These are phyloP conservation scores for Festucalex cinctus DNA, from an alignment of 2,113 vertebrate genomes.

Conservation along the genomic window DNA sequence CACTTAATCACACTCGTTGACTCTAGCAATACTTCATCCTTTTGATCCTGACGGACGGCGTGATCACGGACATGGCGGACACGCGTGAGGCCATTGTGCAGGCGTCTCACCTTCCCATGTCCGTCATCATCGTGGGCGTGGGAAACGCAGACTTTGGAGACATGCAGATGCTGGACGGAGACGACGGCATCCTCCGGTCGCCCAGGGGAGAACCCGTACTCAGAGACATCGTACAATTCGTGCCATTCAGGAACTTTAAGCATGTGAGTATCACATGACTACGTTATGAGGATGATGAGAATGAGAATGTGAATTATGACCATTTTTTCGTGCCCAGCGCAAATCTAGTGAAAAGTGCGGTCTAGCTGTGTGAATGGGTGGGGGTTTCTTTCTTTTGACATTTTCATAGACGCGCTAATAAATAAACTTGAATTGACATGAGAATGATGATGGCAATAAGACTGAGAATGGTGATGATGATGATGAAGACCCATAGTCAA, in stretches of 20 bases:
- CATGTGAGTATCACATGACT: constrained; percentile 73
- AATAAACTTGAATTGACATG: no score
- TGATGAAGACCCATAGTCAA: not conserved
- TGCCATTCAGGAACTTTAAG: constrained; percentile 97
- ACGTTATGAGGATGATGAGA: not conserved
- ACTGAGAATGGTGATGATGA: not conserved
- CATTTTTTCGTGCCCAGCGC: no score
- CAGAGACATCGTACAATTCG: constrained; percentile 96
- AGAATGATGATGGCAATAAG: constrained; percentile 1
- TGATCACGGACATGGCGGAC: constrained; percentile 98
- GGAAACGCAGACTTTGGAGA: constrained; percentile 94
- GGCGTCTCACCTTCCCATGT: constrained; percentile 96
- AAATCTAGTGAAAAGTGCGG: no score
- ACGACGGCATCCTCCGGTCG: constrained; percentile 90
- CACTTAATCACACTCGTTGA: not conserved
- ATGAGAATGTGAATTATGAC: not conserved
- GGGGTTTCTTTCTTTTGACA: no score
- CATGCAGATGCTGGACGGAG: constrained; percentile 97
- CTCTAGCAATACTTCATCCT: constrained; percentile 96
- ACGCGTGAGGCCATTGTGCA: constrained; percentile 95
- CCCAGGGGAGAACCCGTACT: constrained; percentile 91
- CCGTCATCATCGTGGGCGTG: constrained; percentile 93
- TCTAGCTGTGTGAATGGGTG: no score
- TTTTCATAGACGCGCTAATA: no score
- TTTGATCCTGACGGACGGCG: constrained; percentile 93